Percentiles rank a stretch among this genome's conserved stretches.
Conservation (phyloP, 2,888 invertebrate genomes). For the Agonopterix arenella region DNA sequence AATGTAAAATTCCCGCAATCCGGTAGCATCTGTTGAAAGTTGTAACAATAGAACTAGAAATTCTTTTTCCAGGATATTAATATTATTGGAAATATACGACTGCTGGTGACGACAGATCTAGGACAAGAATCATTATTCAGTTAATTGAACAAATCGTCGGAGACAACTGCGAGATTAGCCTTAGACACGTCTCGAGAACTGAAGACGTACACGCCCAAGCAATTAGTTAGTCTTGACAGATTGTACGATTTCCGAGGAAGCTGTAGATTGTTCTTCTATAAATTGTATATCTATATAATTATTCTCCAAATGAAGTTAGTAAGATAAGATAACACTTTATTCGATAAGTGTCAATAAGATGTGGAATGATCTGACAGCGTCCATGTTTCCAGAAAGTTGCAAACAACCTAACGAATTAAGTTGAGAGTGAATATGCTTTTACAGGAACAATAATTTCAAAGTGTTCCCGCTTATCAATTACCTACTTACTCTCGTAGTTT, state of each 20-base stretch:
- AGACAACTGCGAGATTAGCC: neutral
- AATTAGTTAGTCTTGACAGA: constrained; percentile 8
- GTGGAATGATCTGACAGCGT: no score
- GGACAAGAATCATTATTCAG: constrained; percentile 1
- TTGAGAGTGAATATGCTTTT: no score
- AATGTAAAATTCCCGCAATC: neutral
- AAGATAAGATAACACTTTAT: no score
- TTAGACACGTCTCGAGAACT: neutral
- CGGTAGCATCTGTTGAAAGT: constrained; percentile 12
- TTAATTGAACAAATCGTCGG: constrained; percentile 3
- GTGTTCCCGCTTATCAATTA: no score
- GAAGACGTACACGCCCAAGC: constrained; percentile 1
- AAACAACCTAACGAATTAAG: no score
- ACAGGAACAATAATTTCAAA: no score
- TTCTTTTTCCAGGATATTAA: constrained; percentile 10
- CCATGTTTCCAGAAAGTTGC: no score
- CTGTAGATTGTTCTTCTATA: no score
- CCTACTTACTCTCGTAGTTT: no score
- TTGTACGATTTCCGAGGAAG: neutral
- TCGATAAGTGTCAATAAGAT: no score
- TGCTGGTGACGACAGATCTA: neutral
- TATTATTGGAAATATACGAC: constrained; percentile 9
- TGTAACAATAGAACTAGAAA: neutral
- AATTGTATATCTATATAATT: no score
- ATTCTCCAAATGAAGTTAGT: no score